Evolutionary conservation across 2,113 vertebrate genomes (phyloP).

Genomic region (Calonectris borealis): DNA sequence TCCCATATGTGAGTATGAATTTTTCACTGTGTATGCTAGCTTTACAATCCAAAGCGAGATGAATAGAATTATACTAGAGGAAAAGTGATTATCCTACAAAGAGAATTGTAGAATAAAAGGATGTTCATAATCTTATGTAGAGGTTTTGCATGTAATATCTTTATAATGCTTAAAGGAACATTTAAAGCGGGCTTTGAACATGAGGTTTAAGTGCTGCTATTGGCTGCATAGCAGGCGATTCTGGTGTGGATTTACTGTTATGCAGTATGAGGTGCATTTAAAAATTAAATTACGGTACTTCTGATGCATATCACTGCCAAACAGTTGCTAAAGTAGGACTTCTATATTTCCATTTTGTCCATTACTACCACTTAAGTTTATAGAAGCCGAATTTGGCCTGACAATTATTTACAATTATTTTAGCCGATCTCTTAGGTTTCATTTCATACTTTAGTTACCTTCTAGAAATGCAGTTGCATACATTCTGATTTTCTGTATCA

Average conservation of each 20-base stretch:
- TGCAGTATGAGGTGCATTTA: background rate
- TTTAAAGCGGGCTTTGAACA: background rate
- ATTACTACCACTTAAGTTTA: background rate
- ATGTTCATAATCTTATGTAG: background rate
- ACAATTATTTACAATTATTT: background rate
- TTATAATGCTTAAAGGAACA: background rate
- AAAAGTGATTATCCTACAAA: background rate
- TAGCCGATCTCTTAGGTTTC: background rate
- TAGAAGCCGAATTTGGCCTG: background rate
- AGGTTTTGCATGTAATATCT: background rate
- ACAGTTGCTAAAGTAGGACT: background rate
- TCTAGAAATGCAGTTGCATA: background rate
- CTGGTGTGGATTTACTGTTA: background rate
- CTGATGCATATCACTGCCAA: background rate
- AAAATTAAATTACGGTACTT: background rate
- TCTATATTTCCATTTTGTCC: background rate
- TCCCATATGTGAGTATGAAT: conserved; percentile 81
- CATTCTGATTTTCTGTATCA: background rate
- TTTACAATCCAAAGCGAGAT: background rate
- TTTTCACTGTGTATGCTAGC: background rate
- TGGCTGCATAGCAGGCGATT: background rate
- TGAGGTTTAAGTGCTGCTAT: background rate
- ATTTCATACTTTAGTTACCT: background rate
- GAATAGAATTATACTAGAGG: background rate
- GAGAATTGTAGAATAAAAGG: background rate